phyloP scores from a whole-genome alignment of 2,113 vertebrate species.

The Gallinago media region DNA sequence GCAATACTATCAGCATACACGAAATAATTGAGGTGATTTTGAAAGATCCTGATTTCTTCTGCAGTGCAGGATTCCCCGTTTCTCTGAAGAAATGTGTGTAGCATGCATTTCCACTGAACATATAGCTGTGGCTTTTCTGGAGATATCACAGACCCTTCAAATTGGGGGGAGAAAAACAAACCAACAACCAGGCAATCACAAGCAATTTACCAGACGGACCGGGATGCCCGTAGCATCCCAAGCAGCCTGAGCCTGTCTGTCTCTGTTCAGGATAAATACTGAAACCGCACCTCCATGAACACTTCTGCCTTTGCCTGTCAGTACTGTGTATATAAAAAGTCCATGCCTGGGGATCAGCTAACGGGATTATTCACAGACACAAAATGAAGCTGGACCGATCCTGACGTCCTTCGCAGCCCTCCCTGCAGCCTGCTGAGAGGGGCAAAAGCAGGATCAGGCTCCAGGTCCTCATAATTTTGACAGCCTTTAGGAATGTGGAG shows the following conservation, averaged over 20 bases:
- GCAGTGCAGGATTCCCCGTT: background rate
- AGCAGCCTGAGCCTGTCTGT: conserved; percentile 62
- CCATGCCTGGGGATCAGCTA: conserved; percentile 60
- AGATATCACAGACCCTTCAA: conserved; percentile 7
- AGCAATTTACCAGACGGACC: conserved; percentile 53
- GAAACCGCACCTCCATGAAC: conserved; percentile 39
- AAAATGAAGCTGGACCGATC: conserved; percentile 46
- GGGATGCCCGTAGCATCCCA: conserved; percentile 64
- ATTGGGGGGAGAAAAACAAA: conserved; percentile 7
- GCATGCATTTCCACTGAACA: background rate
- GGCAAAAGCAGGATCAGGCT: conserved; percentile 20
- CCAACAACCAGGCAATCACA: conserved; percentile 45
- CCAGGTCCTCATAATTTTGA: background rate
- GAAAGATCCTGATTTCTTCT: background rate
- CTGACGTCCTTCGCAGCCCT: background rate
- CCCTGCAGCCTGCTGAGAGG: background rate
- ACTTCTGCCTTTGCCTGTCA: conserved; percentile 58
- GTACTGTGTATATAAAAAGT: conserved; percentile 57
- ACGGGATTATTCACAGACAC: conserved; percentile 65
- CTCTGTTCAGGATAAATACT: conserved; percentile 62
- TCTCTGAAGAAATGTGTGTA: background rate
- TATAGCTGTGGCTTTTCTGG: background rate
- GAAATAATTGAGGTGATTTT: background rate
- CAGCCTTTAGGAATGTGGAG: background rate
- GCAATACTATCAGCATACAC: background rate